A percentile compares a stretch with the other conserved stretches of the same genome.
Evolutionary conservation across 2,797 vertebrate genomes (phyloP).

Genomic region (Epinephelus coioides): DNA sequence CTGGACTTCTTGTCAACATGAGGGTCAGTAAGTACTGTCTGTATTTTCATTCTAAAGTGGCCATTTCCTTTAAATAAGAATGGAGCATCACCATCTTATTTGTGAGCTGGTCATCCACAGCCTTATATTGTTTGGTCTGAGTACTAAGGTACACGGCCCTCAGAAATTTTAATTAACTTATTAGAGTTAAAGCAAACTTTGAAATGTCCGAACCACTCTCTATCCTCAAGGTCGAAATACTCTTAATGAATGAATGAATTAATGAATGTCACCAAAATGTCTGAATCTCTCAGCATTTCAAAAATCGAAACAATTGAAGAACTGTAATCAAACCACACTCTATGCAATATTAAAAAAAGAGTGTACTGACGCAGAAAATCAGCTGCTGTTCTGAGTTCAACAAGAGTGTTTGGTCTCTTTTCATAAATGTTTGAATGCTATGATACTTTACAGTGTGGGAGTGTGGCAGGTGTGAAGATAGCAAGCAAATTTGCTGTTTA

Average conservation of each 20-base stretch:
- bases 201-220: background rate
- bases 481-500: conserved; percentile 65
- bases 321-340: background rate
- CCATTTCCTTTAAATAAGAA: no score
- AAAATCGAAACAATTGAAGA: background rate
- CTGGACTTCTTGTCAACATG: no score
- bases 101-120: no score
- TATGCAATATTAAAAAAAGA: background rate
- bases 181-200: background rate
- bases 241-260: background rate
- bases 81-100: no score
- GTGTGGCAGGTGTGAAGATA: conserved; percentile 64
- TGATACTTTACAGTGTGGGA: conserved; percentile 57
- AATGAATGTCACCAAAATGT: background rate
- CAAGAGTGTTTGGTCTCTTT: conserved; percentile 28
- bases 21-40: no score
- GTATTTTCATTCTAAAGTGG: no score
- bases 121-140: no score
- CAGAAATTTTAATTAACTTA: conserved; percentile 1
- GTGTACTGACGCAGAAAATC: background rate
- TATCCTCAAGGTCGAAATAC: background rate
- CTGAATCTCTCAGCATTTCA: background rate
- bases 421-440: conserved; percentile 48
- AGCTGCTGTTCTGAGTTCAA: conserved; percentile 24
- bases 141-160: no score